Base-by-base conservation (phyloP, 37 sponge, comb jelly and placozoan genomes). In the Tethya wilhelma region DNA sequence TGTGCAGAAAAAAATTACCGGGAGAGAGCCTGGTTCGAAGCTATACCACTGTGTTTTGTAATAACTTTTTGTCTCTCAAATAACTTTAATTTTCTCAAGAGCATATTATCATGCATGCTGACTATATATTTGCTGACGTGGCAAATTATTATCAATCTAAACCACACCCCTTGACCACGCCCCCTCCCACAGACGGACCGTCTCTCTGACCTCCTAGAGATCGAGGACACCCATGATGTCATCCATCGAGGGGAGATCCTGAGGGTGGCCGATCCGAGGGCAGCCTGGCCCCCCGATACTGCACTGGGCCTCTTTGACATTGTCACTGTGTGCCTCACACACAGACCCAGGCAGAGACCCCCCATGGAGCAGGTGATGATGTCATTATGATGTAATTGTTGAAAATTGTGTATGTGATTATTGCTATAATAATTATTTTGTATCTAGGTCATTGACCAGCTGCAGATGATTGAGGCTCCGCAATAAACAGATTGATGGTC, bases 311-410 rank as follows among this genome's bases (percentile, higher is more conserved):
- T 89, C 55, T 89, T 89, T 64, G 79, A 71, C 39, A 89, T 89
- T 33, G 77, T 66, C 53, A 72, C 89, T 9, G 77, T 89, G 33
- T 89, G 84, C 45, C 64, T 89, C 25, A 38, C 32, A 41, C 33
- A 31, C 36, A 83, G 66, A 25, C 56, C 73, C 59, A 82, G 62
- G 12, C 37, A 82, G 5, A 71, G 89, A 72, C 84, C 84, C 19
- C 55, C 55, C 40, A 89, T 89, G 83, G 78, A 89, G 44, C 79
- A 89, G 84, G 89, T 89, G 3, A 44, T 44, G 4, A 8, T 37
- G 36, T 8, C 34, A 9, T 62, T 7, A n/a, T 62, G 12, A 23
- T 26, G 28, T 9, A 23, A n/a, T 29, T 62, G 6, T 62, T 7
- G 6, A 62, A n/a, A 62, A 20, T 7, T 12, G 63, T 62, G 8